These are phyloP conservation scores for Anolis carolinensis DNA, from an alignment of 2,113 vertebrate species.

Conservation along the genomic window DNA sequence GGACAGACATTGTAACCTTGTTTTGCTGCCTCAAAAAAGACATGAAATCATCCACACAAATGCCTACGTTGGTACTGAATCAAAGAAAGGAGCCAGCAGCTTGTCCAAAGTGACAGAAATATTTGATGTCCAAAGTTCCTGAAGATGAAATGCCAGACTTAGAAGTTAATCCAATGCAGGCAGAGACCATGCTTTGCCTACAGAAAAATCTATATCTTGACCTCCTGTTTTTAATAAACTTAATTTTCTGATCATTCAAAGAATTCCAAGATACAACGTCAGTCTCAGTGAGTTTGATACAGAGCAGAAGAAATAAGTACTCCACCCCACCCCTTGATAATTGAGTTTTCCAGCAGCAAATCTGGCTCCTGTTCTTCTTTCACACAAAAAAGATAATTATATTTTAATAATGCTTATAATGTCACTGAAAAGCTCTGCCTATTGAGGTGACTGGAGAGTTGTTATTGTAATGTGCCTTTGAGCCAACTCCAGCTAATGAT, in stretches of 20 bases:
- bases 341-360: constrained; percentile 45
- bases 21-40: constrained; percentile 56
- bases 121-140: constrained; percentile 51
- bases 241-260: constrained; percentile 46
- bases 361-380: constrained; percentile 11
- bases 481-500: no score
- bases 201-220: constrained; percentile 50
- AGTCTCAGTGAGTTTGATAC: constrained; percentile 47
- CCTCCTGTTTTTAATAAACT: constrained; percentile 67
- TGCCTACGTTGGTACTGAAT: constrained; percentile 28
- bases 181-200: constrained; percentile 51
- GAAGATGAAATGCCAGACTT: constrained; percentile 46
- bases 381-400: background rate
- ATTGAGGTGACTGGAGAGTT: background rate
- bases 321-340: constrained; percentile 43
- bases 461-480: background rate
- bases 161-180: constrained; percentile 33
- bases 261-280: constrained; percentile 46
- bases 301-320: constrained; percentile 43
- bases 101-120: constrained; percentile 63
- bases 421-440: background rate
- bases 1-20: constrained; percentile 53
- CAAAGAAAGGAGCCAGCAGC: constrained; percentile 51
- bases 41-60: constrained; percentile 48
- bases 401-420: background rate